Evolutionary conservation across 2,888 invertebrate genomes (phyloP).

Genomic region (Acleris cristana): DNA sequence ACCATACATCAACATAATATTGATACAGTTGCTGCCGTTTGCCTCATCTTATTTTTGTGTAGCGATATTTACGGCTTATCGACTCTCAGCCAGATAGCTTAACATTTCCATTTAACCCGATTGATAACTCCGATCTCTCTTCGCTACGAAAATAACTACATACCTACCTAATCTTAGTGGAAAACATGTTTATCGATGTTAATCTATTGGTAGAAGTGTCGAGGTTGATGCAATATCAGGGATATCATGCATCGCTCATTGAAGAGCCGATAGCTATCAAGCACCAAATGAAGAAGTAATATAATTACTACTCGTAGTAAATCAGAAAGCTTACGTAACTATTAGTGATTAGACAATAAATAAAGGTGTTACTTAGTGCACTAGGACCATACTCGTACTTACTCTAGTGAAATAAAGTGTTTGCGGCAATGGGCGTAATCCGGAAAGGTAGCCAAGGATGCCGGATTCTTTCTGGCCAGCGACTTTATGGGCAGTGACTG

Average conservation of each 20-base stretch:
- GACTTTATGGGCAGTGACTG: constrained; percentile 88
- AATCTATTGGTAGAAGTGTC: constrained; percentile 18
- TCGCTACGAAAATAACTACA: constrained; percentile 10
- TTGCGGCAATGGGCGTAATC: constrained; percentile 91
- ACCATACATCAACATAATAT: too few relatives aligned
- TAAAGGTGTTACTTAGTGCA: too few relatives aligned
- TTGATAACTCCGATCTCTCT: constrained; percentile 10
- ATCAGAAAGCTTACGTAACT: too few relatives aligned
- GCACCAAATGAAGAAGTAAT: too few relatives aligned
- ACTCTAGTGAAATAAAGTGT: constrained; percentile 96
- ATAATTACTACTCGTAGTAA: too few relatives aligned
- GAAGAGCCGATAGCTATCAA: too few relatives aligned
- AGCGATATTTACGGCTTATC: constrained; percentile 16
- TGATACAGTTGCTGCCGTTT: too few relatives aligned
- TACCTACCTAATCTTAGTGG: constrained; percentile 24
- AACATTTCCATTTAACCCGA: constrained; percentile 23
- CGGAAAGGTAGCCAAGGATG: constrained; percentile 94
- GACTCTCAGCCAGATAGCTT: constrained; percentile 15
- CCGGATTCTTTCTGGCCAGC: constrained; percentile 92
- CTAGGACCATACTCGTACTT: constrained; percentile 64
- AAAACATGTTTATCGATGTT: constrained; percentile 50
- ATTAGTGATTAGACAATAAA: too few relatives aligned
- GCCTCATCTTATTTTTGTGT: constrained; percentile 9
- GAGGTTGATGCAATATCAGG: constrained; percentile 7
- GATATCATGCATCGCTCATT: neutral